Percentiles rank a stretch among this genome's conserved stretches.
Evolutionary conservation across 1,140 invertebrate genomes (phyloP).

Genomic region (Coboldia fuscipes): DNA sequence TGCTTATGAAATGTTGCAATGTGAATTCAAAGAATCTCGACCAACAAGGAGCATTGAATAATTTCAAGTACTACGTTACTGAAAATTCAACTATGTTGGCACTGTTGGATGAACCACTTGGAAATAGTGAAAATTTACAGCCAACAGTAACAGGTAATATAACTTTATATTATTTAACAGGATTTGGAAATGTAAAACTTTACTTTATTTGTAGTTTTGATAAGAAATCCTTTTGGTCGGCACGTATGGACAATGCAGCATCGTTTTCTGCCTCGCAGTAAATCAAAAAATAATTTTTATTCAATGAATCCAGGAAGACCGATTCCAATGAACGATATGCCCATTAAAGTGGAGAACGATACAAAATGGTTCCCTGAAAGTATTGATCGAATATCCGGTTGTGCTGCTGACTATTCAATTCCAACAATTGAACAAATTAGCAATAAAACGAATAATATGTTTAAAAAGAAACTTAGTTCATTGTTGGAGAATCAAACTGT

Average conservation of each 20-base stretch:
- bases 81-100: constrained; percentile 79
- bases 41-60: constrained; percentile 19
- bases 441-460: constrained; percentile 25
- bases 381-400: constrained; percentile 55
- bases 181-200: not conserved
- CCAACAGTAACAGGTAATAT: constrained; percentile 39
- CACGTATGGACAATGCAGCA: constrained; percentile 88
- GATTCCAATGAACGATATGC: constrained; percentile 47
- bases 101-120: constrained; percentile 74
- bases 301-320: constrained; percentile 54
- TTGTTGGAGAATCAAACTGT: constrained; percentile 24
- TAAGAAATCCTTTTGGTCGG: constrained; percentile 77
- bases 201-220: constrained; percentile 46
- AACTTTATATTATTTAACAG: too few relatives aligned
- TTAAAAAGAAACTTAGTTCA: constrained; percentile 30
- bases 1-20: constrained; percentile 59
- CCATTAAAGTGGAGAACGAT: constrained; percentile 33
- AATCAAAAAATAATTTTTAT: constrained; percentile 46
- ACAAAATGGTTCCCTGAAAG: constrained; percentile 65
- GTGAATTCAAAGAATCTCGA: constrained; percentile 28
- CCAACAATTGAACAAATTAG: constrained; percentile 40
- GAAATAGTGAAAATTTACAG: constrained; percentile 56
- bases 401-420: constrained; percentile 50
- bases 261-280: constrained; percentile 56
- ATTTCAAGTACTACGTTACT: constrained; percentile 76